phyloP scores from a whole-genome alignment of 2,113 vertebrate species.

The Callipepla squamata region DNA sequence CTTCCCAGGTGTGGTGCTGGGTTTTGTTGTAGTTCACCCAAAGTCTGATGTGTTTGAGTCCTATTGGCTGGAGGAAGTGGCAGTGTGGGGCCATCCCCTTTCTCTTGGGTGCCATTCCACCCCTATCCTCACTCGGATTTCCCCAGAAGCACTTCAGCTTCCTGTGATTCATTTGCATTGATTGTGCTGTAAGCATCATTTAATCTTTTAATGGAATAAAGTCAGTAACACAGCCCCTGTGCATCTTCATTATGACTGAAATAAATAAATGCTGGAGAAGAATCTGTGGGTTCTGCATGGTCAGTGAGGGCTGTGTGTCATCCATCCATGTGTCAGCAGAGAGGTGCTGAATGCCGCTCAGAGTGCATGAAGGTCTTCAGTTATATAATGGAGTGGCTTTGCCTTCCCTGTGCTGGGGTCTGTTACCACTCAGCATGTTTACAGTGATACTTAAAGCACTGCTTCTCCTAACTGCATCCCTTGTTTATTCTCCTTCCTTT shows the following conservation, averaged over 20 bases:
- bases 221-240: fast-evolving
- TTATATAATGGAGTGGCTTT: neutral
- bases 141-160: neutral
- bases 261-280: neutral
- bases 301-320: neutral
- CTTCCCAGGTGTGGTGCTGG: fast-evolving
- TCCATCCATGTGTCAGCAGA: neutral
- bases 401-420: neutral
- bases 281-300: neutral
- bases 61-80: neutral
- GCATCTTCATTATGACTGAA: neutral
- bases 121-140: neutral
- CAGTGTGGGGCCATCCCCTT: fast-evolving
- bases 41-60: neutral
- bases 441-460: neutral
- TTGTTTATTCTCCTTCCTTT: neutral
- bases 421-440: neutral
- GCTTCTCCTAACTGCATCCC: neutral
- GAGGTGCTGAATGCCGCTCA: neutral
- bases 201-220: neutral
- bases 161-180: neutral
- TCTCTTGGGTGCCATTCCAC: neutral
- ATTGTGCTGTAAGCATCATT: neutral
- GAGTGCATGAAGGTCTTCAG: neutral
- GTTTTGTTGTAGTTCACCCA: neutral